Percentiles rank a stretch among this genome's conserved stretches.
Evolutionary conservation across 2,797 vertebrate species (phyloP).

Genomic region (Mionectes olivaceus): DNA sequence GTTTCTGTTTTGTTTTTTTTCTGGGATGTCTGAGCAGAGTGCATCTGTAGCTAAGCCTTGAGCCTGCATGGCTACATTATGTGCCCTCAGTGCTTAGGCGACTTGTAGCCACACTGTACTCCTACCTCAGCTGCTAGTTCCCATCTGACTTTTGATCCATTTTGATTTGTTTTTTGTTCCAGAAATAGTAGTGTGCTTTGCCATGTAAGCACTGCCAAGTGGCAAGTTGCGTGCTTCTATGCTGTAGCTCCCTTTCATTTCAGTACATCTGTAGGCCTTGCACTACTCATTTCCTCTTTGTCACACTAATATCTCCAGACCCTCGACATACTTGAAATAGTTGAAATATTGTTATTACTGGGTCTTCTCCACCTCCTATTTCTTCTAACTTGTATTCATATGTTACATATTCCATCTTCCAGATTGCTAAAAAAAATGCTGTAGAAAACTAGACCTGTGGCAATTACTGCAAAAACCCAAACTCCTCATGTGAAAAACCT

Average conservation of each 20-base stretch:
- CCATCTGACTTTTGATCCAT: background rate
- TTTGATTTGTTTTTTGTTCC: background rate
- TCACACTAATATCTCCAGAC: background rate
- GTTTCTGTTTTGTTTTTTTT: accelerated
- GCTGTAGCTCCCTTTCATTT: background rate
- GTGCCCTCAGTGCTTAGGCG: accelerated
- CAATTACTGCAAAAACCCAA: background rate
- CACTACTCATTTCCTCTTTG: background rate
- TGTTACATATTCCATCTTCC: background rate
- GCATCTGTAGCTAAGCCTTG: background rate
- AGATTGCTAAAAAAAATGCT: background rate
- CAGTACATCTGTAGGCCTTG: background rate
- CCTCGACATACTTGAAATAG: background rate
- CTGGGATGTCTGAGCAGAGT: background rate
- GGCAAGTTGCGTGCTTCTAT: background rate
- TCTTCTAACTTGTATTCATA: background rate
- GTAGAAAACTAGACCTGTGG: background rate
- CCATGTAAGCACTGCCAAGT: background rate
- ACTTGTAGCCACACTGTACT: background rate
- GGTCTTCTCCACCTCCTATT: background rate
- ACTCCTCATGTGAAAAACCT: background rate
- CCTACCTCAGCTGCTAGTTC: background rate
- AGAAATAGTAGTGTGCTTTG: background rate
- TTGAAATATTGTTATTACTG: background rate
- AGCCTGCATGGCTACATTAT: background rate